Evolutionary conservation across 2,113 vertebrate species (phyloP).

Genomic region (Tragelaphus imberbis): DNA sequence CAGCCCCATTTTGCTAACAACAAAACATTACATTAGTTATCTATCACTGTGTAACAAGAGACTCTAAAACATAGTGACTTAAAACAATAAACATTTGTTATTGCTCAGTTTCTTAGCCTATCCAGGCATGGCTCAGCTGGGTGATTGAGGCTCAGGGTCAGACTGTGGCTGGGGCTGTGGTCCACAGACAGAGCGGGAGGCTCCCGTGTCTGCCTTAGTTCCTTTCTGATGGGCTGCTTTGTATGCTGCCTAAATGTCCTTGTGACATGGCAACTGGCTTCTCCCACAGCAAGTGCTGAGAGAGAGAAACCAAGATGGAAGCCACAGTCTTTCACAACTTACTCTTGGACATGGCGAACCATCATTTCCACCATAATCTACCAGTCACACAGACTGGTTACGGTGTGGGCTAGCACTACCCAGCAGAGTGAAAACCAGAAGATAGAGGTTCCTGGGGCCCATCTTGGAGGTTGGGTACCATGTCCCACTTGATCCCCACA

Average conservation of each 20-base stretch:
- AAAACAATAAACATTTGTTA: not conserved
- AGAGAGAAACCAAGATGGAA: not conserved
- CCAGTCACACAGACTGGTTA: not conserved
- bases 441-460: no score
- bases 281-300: not conserved
- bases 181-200: not conserved
- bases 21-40: not conserved
- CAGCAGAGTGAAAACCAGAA: not conserved
- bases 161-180: not conserved
- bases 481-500: not conserved
- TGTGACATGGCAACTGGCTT: not conserved
- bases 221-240: accelerated
- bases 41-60: not conserved
- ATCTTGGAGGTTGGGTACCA: not conserved
- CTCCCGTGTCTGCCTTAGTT: not conserved
- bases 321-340: not conserved
- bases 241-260: not conserved
- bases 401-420: accelerated
- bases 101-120: not conserved
- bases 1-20: not conserved
- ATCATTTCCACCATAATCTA: not conserved
- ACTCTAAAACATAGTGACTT: not conserved
- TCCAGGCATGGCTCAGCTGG: not conserved
- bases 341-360: not conserved
- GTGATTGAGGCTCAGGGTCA: not conserved